Percentiles rank a stretch among this genome's conserved stretches.
Evolutionary conservation across 2,113 vertebrate genomes (phyloP).

Genomic region (Salvelinus alpinus): DNA sequence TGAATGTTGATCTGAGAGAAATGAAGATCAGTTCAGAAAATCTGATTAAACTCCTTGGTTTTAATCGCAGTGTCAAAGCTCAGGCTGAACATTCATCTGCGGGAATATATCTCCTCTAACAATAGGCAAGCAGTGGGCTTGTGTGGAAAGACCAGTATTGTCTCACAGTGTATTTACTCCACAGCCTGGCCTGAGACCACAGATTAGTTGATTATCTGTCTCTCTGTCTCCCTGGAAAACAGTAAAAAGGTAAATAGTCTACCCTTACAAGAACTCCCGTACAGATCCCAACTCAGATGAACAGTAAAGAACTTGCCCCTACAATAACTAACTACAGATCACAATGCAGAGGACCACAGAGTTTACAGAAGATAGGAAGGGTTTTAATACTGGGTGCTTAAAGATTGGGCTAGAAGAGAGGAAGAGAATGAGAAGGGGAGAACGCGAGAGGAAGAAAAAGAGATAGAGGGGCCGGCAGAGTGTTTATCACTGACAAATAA

Average conservation of each 20-base stretch:
- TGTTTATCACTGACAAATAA: conserved; percentile 29
- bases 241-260: conserved; percentile 4
- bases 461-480: background rate
- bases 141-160: background rate
- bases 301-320: conserved; percentile 7
- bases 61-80: conserved; percentile 35
- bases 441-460: background rate
- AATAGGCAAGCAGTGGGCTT: background rate
- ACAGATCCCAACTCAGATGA: no score
- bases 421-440: background rate
- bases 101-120: conserved; percentile 23
- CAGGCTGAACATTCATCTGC: background rate
- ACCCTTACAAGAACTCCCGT: no score
- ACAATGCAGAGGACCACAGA: conserved; percentile 31
- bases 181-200: background rate
- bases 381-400: background rate
- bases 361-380: conserved; percentile 25
- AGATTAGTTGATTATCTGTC: background rate
- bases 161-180: conserved; percentile 3
- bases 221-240: conserved; percentile 14
- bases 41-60: conserved; percentile 48
- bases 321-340: conserved; percentile 37
- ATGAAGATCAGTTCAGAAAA: conserved; percentile 52
- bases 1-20: conserved; percentile 56
- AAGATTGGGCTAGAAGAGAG: background rate